Conservation (phyloP, 2,888 invertebrate genomes). For the Drosophila nr. perissopoda region DNA sequence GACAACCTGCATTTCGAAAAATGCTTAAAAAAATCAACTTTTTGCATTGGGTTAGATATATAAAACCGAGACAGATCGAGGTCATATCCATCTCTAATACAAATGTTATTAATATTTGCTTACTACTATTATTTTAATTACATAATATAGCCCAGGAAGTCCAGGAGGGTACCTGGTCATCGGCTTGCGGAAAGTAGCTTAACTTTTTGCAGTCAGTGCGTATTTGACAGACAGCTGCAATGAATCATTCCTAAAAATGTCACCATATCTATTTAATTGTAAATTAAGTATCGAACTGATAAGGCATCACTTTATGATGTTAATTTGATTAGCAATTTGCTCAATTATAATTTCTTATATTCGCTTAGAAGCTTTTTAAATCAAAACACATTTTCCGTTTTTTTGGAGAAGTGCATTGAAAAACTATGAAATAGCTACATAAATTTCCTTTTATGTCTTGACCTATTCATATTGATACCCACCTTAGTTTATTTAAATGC, state of each 20-base stretch:
- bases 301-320: slow-evolving; percentile 7
- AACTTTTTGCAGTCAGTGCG: neutral
- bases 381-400: neutral
- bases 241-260: slow-evolving; percentile 31
- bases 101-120: neutral
- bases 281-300: slow-evolving; percentile 18
- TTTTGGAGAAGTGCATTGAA: neutral
- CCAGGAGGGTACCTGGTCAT: slow-evolving; percentile 5
- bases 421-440: neutral
- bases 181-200: neutral
- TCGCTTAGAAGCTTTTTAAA: neutral
- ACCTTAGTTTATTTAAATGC: neutral
- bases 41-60: neutral
- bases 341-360: neutral
- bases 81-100: neutral
- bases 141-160: neutral
- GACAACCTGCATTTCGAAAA: slow-evolving; percentile 35
- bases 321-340: neutral
- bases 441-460: slow-evolving; percentile 1
- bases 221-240: neutral
- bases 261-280: slow-evolving; percentile 35
- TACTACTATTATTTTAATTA: neutral
- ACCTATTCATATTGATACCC: slow-evolving; percentile 10
- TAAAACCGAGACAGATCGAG: neutral
- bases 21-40: slow-evolving; percentile 1